A percentile compares a stretch with the other conserved stretches of the same genome.
phyloP scores from a whole-genome alignment of 2,888 invertebrate species.

The Drosophila putrida region DNA sequence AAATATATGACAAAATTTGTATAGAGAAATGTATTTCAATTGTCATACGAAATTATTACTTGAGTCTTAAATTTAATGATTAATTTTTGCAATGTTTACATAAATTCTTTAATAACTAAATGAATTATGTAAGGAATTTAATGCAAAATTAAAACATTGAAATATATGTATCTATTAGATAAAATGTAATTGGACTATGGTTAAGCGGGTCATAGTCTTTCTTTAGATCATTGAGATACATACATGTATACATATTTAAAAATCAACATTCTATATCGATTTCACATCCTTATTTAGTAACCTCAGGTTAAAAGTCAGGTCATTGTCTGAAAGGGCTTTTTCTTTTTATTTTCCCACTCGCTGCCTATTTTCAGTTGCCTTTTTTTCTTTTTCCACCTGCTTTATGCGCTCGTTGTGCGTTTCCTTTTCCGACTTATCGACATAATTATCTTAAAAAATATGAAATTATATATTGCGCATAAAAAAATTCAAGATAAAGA shows the following conservation, averaged over 20 bases:
- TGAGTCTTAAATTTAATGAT: no score
- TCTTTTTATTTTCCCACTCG: constrained; percentile 4
- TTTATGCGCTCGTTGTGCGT: constrained; percentile 61
- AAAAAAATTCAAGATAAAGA: constrained; percentile 52
- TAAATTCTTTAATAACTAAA: no score
- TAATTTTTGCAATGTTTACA: no score
- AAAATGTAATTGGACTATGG: not conserved
- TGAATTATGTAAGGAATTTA: no score
- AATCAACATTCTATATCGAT: not conserved
- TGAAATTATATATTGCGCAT: constrained; percentile 70
- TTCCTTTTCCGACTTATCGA: constrained; percentile 79
- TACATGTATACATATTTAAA: no score
- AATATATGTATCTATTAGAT: no score
- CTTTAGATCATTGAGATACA: not conserved
- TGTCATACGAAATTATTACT: no score
- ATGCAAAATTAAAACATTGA: no score
- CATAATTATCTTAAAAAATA: constrained; percentile 81
- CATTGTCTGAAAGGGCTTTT: not conserved
- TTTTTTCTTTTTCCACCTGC: constrained; percentile 31
- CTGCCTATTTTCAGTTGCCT: constrained; percentile 10
- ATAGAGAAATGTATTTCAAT: no score
- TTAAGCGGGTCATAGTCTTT: not conserved
- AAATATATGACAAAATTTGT: no score
- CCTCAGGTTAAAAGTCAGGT: not conserved
- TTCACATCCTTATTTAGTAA: not conserved